Base-by-base conservation (phyloP, 2,888 invertebrate species). In the Leucoptera coffeella region DNA sequence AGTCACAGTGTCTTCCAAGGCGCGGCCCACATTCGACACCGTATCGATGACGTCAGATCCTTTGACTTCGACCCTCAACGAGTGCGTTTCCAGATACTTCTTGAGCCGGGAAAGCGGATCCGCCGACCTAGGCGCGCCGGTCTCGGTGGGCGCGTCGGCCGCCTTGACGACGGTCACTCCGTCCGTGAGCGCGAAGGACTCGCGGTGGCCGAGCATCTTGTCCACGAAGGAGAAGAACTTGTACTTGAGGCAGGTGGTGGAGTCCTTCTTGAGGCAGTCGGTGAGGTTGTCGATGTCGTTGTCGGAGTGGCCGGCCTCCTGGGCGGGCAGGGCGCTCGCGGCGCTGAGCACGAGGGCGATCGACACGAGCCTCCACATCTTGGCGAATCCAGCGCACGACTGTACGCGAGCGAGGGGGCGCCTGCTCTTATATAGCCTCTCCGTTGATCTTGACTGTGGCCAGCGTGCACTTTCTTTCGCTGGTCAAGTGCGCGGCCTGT, bases 171-270 rank as follows among this genome's bases (percentile, higher is more conserved):
- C 84, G 25, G 88, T 87, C 26, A 90, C 85, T 29, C 89, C 89
- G 38, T 89, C 88, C 29, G 85, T 80, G 22, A 89, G 55, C 6
- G 84, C 78, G 45, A 87, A 86, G 33, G 79, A 80, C 44, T 89
- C 88, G 52, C 85, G 86, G 39, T 82, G 82, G 25, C 82, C 80
- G 31, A 88, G 72, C 73, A 85, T 82, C 58, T 88, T 88, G 67
- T 89, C 89, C 38, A 89, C 85, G 58, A 82, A 87, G 12, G 85
- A 81, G 71, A 88, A 86, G 47, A 89, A 78, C 52, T 88, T 89
- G 73, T 86, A 85, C 56, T 88, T 89, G 43, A 89, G 78, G 54
- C 89, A 89, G 55, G 84, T 81, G 38, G 85, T 80, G 14, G 88
- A 86, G 47, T 88, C 88, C 57, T 88, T 89, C 43, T 80, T 77